A percentile compares a stretch with the other conserved stretches of the same genome.
Conservation (phyloP, 1,140 invertebrate genomes). For the Chionoecetes opilio region DNA sequence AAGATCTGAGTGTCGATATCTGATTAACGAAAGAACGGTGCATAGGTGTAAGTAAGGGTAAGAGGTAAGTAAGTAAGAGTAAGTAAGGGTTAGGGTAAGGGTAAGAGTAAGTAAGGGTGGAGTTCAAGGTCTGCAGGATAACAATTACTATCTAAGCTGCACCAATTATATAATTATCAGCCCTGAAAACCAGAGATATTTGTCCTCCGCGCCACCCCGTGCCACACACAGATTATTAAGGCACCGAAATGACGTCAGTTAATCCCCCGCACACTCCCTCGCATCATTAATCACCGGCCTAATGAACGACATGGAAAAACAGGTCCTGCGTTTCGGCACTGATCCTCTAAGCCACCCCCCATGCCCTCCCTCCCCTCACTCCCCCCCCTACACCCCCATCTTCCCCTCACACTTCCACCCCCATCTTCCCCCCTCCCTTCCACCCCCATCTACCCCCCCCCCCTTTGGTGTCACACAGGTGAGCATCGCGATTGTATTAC, state of each 20-base stretch:
- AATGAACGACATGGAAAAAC: conserved; percentile 5
- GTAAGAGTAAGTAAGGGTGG: neutral
- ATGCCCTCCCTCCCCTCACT: too few relatives aligned
- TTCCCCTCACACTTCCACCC: too few relatives aligned
- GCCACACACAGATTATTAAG: conserved; percentile 27
- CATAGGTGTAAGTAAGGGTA: neutral
- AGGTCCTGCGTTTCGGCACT: neutral
- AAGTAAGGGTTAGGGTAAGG: neutral
- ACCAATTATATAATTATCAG: neutral
- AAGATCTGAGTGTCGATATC: neutral
- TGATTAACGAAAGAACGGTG: neutral
- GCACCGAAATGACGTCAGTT: neutral
- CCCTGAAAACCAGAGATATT: conserved; percentile 20
- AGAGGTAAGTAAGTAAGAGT: neutral
- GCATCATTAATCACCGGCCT: conserved; percentile 1
- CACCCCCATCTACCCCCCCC: too few relatives aligned
- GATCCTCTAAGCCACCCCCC: neutral
- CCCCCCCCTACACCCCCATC: too few relatives aligned
- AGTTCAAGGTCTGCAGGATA: neutral
- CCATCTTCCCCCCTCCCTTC: too few relatives aligned
- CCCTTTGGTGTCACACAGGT: neutral
- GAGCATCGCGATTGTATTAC: conserved; percentile 3
- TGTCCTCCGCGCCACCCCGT: neutral
- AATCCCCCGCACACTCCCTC: neutral
- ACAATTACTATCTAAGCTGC: neutral